Evolutionary conservation across 2,113 vertebrate species (phyloP).

Genomic region (Pyxicephalus adspersus): DNA sequence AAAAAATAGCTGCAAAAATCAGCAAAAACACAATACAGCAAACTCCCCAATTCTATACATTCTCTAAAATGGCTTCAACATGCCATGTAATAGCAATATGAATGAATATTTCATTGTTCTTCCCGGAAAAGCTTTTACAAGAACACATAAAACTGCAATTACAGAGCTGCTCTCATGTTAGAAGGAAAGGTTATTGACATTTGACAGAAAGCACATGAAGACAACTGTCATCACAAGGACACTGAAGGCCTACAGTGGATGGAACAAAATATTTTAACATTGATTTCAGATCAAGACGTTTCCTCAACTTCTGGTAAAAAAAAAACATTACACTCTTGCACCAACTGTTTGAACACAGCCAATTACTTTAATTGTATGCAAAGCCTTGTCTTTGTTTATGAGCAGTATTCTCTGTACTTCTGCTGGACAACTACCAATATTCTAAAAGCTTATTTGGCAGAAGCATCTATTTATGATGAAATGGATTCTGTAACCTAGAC

Average conservation of each 20-base stretch:
- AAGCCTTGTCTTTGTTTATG: conserved; percentile 54
- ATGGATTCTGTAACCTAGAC: conserved; percentile 57
- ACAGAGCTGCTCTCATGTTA: conserved; percentile 42
- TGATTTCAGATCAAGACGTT: conserved; percentile 29
- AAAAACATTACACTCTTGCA: not conserved
- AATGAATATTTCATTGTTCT: conserved; percentile 77
- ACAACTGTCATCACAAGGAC: conserved; percentile 4
- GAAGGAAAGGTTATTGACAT: conserved; percentile 30
- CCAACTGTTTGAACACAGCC: conserved; percentile 32
- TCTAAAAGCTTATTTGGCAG: conserved; percentile 60
- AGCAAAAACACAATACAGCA: not conserved
- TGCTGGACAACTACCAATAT: conserved; percentile 58
- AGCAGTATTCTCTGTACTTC: conserved; percentile 48
- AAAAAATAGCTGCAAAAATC: too few relatives aligned
- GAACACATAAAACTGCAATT: conserved; percentile 63
- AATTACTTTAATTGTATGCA: conserved; percentile 53
- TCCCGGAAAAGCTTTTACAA: conserved; percentile 76
- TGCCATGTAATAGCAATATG: conserved; percentile 47
- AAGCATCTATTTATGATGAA: conserved; percentile 61
- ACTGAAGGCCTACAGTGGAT: conserved; percentile 57
- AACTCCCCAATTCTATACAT: conserved; percentile 35
- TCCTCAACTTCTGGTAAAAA: not conserved
- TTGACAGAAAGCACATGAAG: conserved; percentile 23
- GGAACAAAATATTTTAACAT: conserved; percentile 41
- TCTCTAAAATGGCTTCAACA: conserved; percentile 58